Percentiles rank a stretch among this genome's conserved stretches.
phyloP scores from a whole-genome alignment of 37 sponge, comb jelly and placozoan genomes.

The Hormiphora californensis region DNA sequence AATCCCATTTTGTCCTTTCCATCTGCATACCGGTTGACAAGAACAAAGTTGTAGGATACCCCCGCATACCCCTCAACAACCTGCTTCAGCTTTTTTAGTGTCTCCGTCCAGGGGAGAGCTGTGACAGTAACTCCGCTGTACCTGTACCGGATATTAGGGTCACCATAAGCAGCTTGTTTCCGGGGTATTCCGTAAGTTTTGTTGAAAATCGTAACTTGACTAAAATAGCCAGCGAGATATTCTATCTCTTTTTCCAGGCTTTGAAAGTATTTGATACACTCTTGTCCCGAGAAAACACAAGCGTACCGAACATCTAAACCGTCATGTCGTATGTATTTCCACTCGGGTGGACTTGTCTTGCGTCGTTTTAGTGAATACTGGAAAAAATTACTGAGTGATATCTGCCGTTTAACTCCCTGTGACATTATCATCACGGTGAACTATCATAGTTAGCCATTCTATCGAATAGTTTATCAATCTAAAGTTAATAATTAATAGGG shows the following conservation, averaged over 20 bases:
- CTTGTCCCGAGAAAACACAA: conserved; percentile 1
- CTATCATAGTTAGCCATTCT: too few relatives aligned
- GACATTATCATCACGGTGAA: too few relatives aligned
- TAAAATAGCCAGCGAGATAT: conserved; percentile 42
- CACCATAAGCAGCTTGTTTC: conserved; percentile 69
- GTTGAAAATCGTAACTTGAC: conserved; percentile 57
- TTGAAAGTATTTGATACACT: conserved; percentile 38
- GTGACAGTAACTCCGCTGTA: conserved; percentile 62
- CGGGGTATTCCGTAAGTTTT: conserved; percentile 61
- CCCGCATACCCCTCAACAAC: conserved; percentile 22
- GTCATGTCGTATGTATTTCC: neutral
- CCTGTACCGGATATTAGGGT: conserved; percentile 57
- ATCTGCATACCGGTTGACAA: conserved; percentile 68
- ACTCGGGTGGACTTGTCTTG: too few relatives aligned
- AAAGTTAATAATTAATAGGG: too few relatives aligned
- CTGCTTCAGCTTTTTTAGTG: conserved; percentile 9
- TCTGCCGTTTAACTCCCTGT: too few relatives aligned
- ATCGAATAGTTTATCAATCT: too few relatives aligned
- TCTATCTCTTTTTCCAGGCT: conserved; percentile 57
- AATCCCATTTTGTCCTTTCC: conserved; percentile 67
- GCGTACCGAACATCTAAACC: conserved; percentile 34
- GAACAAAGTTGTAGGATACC: conserved; percentile 65
- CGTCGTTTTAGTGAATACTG: too few relatives aligned
- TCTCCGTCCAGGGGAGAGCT: conserved; percentile 63
- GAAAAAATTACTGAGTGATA: too few relatives aligned